Evolutionary conservation across 2,797 vertebrate species (phyloP).

Genomic region (Crax fasciolata): DNA sequence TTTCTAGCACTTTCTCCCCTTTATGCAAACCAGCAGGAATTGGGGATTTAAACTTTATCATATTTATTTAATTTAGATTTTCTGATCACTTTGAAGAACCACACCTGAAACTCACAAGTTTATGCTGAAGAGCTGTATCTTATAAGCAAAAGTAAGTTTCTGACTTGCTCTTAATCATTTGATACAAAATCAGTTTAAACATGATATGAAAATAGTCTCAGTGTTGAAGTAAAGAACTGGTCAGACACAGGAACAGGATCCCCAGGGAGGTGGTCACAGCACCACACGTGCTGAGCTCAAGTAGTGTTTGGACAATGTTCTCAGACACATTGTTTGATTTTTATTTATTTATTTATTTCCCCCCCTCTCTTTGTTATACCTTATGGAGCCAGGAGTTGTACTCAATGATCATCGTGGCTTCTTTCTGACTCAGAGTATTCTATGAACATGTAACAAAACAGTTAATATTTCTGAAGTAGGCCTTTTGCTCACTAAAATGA

Average conservation of each 20-base stretch:
- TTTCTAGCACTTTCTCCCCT: not conserved
- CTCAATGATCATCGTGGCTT: not conserved
- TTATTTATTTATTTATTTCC: no score
- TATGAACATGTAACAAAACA: not conserved
- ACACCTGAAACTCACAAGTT: not conserved
- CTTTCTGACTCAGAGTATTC: not conserved
- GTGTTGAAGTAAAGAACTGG: not conserved
- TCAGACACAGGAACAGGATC: not conserved
- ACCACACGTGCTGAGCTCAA: not conserved
- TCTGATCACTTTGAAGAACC: not conserved
- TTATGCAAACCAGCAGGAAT: not conserved
- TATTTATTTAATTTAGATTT: not conserved
- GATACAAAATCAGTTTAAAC: not conserved
- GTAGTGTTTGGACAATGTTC: not conserved
- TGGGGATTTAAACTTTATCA: not conserved
- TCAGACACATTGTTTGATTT: not conserved
- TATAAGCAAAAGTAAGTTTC: not conserved
- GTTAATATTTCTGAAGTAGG: not conserved
- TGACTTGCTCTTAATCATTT: not conserved
- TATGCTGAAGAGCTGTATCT: not conserved
- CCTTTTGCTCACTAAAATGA: not conserved
- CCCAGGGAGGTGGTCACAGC: not conserved
- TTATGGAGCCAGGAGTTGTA: not conserved
- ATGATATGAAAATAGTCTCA: not conserved
- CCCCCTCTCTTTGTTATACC: not conserved